Base-by-base conservation (phyloP, 2,797 vertebrate species). In the Tenualosa ilisha region DNA sequence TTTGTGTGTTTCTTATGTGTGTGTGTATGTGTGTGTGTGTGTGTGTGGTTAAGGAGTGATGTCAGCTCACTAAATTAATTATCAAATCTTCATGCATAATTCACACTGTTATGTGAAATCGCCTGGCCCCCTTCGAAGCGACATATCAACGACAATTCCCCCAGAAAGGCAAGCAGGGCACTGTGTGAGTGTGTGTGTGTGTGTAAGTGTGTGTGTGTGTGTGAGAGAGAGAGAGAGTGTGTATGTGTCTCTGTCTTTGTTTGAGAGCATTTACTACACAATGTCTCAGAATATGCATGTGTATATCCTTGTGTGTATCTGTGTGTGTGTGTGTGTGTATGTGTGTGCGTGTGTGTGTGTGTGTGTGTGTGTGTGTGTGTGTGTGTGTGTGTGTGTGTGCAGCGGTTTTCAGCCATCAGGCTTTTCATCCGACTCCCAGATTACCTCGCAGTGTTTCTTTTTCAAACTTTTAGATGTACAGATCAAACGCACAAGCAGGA, bases 401-500 rank as follows among this genome's bases (percentile, higher is more conserved):
- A n/a, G 61, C 61, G 26, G 7, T 63, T 63, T 26, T 63, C 24
- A 63, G 61, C n/a, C 61, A 24, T 63, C 17, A 8, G 61, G 24
- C 2, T 24, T 24, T 26, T 63, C 22, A 11, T 63, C 61, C 9
- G 2, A 63, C 61, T 63, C 61, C 61, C 61, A 1, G 9, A 63
- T 9, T 24, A n/a, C 61, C 61, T 59, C 6, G 15, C 54, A 59
- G 54, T 59, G 54, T 59, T 59, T 59, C 15, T n/a, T 6, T 17
- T 22, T 17, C 54, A 59, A 59, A 59, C 53, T 75, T 65, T 59
- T 59, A 81, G 86, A 86, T 84, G 79, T 79, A 37, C 81, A 85
- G 63, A 87, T 82, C 59, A 88, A 86, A 89, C 68, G 63, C 46
- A 54, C 3, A 11, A 46, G 82, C 82, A 26, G 50, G 82, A 87